Percentiles rank a stretch among this genome's conserved stretches.
phyloP scores from a whole-genome alignment of 2,888 invertebrate species.

The Dryobotodes eremita region DNA sequence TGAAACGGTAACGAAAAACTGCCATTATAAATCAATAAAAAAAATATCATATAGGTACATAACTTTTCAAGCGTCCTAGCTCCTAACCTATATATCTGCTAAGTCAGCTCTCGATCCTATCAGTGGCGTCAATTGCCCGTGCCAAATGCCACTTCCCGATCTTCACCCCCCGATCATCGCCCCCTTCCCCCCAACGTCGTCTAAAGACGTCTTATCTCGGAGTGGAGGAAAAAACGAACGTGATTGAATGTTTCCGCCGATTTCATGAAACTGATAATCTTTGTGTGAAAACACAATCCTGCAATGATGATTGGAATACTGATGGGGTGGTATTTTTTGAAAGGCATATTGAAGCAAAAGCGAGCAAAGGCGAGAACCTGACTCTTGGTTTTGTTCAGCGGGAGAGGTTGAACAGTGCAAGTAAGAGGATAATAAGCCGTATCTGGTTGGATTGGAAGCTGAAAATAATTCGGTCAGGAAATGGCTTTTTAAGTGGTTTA shows the following conservation, averaged over 20 bases:
- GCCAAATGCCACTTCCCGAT: constrained; percentile 89
- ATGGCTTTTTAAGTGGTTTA: background rate
- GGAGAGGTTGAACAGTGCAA: too few relatives aligned
- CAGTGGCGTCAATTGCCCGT: constrained; percentile 91
- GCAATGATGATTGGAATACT: constrained; percentile 65
- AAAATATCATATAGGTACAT: background rate
- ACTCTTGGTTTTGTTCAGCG: too few relatives aligned
- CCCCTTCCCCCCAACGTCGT: constrained; percentile 63
- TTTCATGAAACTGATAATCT: constrained; percentile 82
- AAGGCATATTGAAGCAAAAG: background rate
- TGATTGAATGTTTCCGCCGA: constrained; percentile 89
- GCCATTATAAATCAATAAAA: background rate
- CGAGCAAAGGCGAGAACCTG: too few relatives aligned
- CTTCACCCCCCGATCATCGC: constrained; percentile 65
- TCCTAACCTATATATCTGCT: constrained; percentile 83
- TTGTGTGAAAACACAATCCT: constrained; percentile 76
- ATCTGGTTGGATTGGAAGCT: background rate
- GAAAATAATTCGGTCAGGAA: background rate
- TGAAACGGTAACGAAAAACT: too few relatives aligned
- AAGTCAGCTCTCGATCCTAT: constrained; percentile 90
- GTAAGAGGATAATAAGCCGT: too few relatives aligned
- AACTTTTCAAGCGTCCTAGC: constrained; percentile 50
- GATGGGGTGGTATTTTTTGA: constrained; percentile 45
- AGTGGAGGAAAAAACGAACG: constrained; percentile 78
- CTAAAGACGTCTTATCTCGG: constrained; percentile 81